Evolutionary conservation across 2,888 invertebrate species (phyloP).

Genomic region (Cryptocheilus praepositus): DNA sequence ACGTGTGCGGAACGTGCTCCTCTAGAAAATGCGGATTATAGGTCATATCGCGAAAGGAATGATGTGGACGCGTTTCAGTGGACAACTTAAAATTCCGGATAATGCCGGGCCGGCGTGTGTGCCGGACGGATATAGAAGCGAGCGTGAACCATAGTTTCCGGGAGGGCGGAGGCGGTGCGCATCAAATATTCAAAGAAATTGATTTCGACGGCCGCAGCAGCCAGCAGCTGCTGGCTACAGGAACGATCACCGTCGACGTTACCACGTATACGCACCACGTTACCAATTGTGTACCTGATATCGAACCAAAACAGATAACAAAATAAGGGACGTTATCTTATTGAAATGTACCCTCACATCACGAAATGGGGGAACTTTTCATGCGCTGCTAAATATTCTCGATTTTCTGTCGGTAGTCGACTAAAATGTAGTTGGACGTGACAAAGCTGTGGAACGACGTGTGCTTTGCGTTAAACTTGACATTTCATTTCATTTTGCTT

Average conservation of each 20-base stretch:
- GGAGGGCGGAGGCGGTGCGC: constrained; percentile 51
- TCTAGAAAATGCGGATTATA: constrained; percentile 39
- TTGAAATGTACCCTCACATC: no score
- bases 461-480: no score
- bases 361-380: no score
- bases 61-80: constrained; percentile 69
- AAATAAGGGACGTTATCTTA: no score
- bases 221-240: constrained; percentile 29
- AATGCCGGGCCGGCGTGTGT: constrained; percentile 25
- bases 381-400: no score
- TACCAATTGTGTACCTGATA: no score
- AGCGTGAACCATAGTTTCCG: constrained; percentile 56
- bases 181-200: constrained; percentile 70
- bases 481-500: no score
- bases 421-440: no score
- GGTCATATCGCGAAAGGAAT: constrained; percentile 46
- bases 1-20: constrained; percentile 2
- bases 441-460: no score
- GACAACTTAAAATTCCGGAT: constrained; percentile 53
- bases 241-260: constrained; percentile 1
- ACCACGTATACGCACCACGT: background rate
- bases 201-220: constrained; percentile 48
- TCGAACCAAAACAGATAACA: no score
- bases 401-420: no score
- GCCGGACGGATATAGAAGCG: constrained; percentile 57